These are phyloP conservation scores for Dascyllus trimaculatus DNA, from an alignment of 2,113 vertebrate species.

Conservation along the genomic window DNA sequence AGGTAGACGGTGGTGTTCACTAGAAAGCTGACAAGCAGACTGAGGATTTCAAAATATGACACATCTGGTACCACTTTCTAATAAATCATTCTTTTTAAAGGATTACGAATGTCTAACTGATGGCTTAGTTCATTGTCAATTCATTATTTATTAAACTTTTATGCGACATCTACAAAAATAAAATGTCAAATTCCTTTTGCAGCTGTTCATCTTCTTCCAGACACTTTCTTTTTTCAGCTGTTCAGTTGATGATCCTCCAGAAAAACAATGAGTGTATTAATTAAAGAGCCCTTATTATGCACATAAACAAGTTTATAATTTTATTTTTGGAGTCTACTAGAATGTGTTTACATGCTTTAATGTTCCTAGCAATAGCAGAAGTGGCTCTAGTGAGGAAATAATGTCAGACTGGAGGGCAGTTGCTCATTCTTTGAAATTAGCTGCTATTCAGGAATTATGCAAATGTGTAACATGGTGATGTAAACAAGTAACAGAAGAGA, in stretches of 20 bases:
- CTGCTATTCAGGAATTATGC: too few species aligned
- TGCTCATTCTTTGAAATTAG: too few species aligned
- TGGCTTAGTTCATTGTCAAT: not conserved
- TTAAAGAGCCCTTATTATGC: not conserved
- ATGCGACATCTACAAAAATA: not conserved
- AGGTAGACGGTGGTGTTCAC: not conserved
- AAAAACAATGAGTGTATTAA: not conserved
- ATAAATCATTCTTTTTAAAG: not conserved
- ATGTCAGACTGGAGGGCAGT: too few species aligned
- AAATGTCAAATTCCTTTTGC: not conserved
- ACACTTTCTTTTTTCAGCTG: not conserved
- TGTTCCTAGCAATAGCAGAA: too few species aligned
- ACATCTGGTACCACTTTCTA: not conserved
- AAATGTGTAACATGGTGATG: too few species aligned
- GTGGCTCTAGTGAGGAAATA: too few species aligned
- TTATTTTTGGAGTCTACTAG: too few species aligned
- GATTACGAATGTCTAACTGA: not conserved
- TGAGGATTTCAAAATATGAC: conserved; percentile 8
- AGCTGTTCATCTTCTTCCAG: not conserved
- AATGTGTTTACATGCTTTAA: too few species aligned
- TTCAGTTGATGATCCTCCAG: conserved; percentile 1
- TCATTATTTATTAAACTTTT: not conserved
- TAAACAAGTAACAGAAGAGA: too few species aligned
- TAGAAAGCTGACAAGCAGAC: not conserved
- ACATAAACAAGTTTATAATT: too few species aligned